Evolutionary conservation across 2,888 invertebrate species (phyloP), one percentile per base, ranked within the genome.

Genomic region (Drosophila atripex): DNA sequence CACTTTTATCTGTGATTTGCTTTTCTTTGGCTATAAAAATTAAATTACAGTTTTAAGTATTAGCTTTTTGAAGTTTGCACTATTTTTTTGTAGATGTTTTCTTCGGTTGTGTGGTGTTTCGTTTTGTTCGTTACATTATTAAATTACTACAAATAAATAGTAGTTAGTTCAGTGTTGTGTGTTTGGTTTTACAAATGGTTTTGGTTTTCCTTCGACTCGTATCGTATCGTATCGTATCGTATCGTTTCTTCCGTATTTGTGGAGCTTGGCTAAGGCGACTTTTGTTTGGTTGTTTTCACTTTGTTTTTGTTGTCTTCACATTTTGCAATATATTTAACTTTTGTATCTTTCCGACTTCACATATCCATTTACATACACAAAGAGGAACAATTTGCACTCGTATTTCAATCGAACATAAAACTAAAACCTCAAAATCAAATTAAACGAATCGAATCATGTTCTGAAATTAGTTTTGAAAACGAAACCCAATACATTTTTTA

Each of bases 1-100:
- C 39, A 14, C 49, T 23, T 50, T 11, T 16, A 12, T 49, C 39
- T 56, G 55, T 18, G 52, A 50, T 73, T 54, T 61, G 25, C 28
- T 43, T 79, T 54, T 74, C 82, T 89, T 90, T 90, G 89, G 90
- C 90, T 90, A 90, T 90, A 90, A 90, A 90, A 90, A 90, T 90
- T 90, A 90, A 86, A 76, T 78, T 89, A 86, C 78, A 68, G 86
- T 80, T 77, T 64, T 58, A 70, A 28, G 28, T 35, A 55, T 16
- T 63, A 49, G 74, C 47, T 57, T 73, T 78, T 80, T 78, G 71
- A 80, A 76, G 73, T 78, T 77, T 87, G 88, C 80, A 86, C 86
- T 77, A 73, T 88, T 86, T 71, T 78, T 53, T 64, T 76, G 60
- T 80, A 70, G 66, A 70, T 77, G 45, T 58, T 50, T 80, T 50